A percentile compares a stretch with the other conserved stretches of the same genome.
phyloP scores from a whole-genome alignment of 2,113 vertebrate genomes.

The Poeciliopsis turrubarensis region DNA sequence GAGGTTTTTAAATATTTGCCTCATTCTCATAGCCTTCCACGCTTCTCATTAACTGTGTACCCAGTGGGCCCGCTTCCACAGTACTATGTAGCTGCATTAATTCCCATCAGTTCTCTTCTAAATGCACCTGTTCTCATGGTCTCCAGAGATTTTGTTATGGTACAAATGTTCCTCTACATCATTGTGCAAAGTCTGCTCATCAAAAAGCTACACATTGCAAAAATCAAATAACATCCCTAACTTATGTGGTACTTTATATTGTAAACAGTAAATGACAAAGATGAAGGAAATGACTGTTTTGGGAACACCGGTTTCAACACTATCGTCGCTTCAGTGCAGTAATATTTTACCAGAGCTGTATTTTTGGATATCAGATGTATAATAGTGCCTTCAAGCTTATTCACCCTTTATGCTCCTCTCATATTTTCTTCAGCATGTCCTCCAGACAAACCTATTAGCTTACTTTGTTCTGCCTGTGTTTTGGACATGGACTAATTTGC shows the following conservation, averaged over 20 bases:
- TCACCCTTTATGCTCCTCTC: background rate
- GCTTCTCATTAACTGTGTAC: slow-evolving; percentile 20
- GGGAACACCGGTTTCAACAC: background rate
- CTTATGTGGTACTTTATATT: background rate
- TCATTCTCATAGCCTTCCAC: slow-evolving; percentile 10
- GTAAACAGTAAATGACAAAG: background rate
- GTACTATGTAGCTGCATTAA: slow-evolving; percentile 45
- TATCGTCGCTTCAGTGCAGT: background rate
- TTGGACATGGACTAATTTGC: slow-evolving; percentile 14
- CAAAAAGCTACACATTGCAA: slow-evolving; percentile 2
- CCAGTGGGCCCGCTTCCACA: slow-evolving; percentile 33
- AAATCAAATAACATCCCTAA: slow-evolving; percentile 11
- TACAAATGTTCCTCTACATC: slow-evolving; percentile 29
- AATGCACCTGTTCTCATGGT: slow-evolving; percentile 31
- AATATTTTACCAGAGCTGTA: background rate
- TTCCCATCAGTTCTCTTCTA: slow-evolving; percentile 31
- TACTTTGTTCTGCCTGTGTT: slow-evolving; percentile 11
- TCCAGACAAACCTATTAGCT: slow-evolving; percentile 1
- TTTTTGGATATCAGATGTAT: background rate
- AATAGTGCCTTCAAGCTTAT: background rate
- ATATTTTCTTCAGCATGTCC: background rate
- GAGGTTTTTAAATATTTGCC: slow-evolving; percentile 33
- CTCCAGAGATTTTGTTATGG: slow-evolving; percentile 35
- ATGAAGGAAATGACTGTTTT: background rate
- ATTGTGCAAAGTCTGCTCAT: slow-evolving; percentile 19